Conservation (phyloP, 1,140 invertebrate species). For the Anagrus nilaparvatae region DNA sequence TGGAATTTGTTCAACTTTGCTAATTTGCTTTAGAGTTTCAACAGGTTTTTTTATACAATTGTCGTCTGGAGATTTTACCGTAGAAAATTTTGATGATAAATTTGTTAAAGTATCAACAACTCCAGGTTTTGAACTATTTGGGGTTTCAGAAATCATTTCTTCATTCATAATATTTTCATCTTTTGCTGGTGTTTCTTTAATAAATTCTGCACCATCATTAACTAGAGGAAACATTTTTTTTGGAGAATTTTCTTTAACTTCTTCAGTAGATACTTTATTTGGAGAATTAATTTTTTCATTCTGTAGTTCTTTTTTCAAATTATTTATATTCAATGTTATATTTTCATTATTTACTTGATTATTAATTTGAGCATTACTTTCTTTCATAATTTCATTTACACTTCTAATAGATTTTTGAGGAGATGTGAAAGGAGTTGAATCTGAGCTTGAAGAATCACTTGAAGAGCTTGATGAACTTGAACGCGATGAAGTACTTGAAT, state of each 20-base stretch:
- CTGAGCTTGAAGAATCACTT: conserved; percentile 14
- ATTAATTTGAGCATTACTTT: too few relatives aligned
- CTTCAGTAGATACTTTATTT: too few relatives aligned
- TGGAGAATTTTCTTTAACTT: conserved; percentile 31
- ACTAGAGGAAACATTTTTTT: conserved; percentile 27
- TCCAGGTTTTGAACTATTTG: conserved; percentile 31
- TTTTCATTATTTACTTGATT: background rate
- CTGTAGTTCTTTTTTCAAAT: too few relatives aligned
- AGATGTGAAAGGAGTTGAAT: conserved; percentile 3
- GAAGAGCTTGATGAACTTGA: conserved; percentile 16
- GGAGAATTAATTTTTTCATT: too few relatives aligned
- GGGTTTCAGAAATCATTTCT: conserved; percentile 33
- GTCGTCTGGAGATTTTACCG: conserved; percentile 20
- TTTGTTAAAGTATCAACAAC: conserved; percentile 28
- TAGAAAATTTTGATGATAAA: conserved; percentile 30
- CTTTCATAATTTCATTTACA: too few relatives aligned
- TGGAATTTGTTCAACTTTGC: background rate
- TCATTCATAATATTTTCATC: conserved; percentile 28
- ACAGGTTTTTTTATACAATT: background rate
- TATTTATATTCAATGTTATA: background rate
- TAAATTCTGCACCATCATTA: conserved; percentile 19
- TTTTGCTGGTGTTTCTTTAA: conserved; percentile 34
- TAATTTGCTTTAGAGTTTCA: conserved; percentile 2
- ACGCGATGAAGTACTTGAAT: conserved; percentile 20
- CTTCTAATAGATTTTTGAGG: conserved; percentile 11